Conservation (phyloP, 2,113 vertebrate species). For the Numida meleagris region DNA sequence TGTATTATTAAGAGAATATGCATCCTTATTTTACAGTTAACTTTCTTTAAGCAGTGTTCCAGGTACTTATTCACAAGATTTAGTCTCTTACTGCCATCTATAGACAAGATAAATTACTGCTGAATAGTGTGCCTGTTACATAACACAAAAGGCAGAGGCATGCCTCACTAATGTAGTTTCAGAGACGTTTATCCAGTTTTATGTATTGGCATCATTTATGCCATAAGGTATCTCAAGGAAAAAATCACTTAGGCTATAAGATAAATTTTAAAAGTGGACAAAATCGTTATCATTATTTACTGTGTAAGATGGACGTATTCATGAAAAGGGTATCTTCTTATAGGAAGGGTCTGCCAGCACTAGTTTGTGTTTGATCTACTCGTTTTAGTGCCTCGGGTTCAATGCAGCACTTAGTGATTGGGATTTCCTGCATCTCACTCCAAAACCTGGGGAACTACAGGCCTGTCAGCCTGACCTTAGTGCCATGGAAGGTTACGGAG, state of each 20-base stretch:
- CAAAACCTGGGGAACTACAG: no score
- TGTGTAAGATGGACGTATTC: not conserved
- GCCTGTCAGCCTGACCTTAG: no score
- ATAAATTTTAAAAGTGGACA: not conserved
- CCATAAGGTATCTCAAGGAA: not conserved
- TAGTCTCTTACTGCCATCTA: constrained; percentile 77
- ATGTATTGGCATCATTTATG: not conserved
- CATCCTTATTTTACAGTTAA: constrained; percentile 59
- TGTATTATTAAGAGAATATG: constrained; percentile 72
- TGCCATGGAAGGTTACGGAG: no score
- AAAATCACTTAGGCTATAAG: not conserved
- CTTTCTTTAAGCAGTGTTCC: constrained; percentile 38
- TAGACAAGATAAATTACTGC: not conserved
- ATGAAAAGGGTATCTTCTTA: not conserved
- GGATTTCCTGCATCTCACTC: not conserved
- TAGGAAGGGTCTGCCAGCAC: not conserved
- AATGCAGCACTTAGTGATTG: not conserved
- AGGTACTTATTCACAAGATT: not conserved
- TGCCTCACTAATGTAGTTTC: not conserved
- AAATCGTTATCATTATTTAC: not conserved
- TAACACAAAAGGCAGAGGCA: rapidly evolving
- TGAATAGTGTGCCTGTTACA: not conserved
- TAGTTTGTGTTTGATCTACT: not conserved
- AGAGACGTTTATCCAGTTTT: not conserved
- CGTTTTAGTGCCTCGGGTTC: not conserved